phyloP scores from a whole-genome alignment of 2,797 vertebrate species.

The Crocidura indochinensis region DNA sequence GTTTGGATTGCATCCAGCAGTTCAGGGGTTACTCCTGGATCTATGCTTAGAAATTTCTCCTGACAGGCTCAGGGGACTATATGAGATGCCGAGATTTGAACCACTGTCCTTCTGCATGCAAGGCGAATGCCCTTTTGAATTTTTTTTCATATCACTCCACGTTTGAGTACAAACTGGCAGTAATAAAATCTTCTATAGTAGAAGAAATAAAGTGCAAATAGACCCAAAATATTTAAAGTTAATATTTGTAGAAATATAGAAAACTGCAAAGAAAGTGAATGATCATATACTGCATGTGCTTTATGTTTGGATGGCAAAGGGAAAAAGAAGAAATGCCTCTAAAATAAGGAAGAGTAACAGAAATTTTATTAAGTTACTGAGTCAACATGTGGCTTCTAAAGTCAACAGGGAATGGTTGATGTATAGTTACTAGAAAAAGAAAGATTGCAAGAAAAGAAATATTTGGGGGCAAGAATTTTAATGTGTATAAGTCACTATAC shows the following conservation, averaged over 20 bases:
- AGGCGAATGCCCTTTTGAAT: too few species aligned
- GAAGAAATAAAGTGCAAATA: not conserved
- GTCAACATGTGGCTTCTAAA: not conserved
- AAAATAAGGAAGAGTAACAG: constrained; percentile 36
- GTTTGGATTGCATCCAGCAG: too few species aligned
- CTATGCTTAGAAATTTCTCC: too few species aligned
- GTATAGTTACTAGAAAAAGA: constrained; percentile 21
- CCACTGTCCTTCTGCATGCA: too few species aligned
- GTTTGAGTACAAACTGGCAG: not conserved
- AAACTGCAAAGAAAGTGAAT: not conserved
- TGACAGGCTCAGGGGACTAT: too few species aligned
- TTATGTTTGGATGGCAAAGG: not conserved
- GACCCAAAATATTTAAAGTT: not conserved
- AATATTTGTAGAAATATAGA: not conserved
- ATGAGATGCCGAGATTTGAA: too few species aligned
- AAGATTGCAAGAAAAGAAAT: constrained; percentile 37
- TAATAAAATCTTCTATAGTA: not conserved
- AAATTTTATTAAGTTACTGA: constrained; percentile 41
- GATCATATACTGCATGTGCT: not conserved
- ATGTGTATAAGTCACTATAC: constrained; percentile 63
- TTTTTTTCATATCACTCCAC: not conserved
- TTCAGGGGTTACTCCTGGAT: too few species aligned
- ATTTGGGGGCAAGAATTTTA: constrained; percentile 66
- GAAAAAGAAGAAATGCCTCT: not conserved
- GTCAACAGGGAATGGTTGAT: constrained; percentile 8